A percentile compares a stretch with the other conserved stretches of the same genome.
These are phyloP conservation scores for Enteromius afrohamiltoni DNA, from an alignment of 2,797 vertebrate genomes.

Conservation along the genomic window DNA sequence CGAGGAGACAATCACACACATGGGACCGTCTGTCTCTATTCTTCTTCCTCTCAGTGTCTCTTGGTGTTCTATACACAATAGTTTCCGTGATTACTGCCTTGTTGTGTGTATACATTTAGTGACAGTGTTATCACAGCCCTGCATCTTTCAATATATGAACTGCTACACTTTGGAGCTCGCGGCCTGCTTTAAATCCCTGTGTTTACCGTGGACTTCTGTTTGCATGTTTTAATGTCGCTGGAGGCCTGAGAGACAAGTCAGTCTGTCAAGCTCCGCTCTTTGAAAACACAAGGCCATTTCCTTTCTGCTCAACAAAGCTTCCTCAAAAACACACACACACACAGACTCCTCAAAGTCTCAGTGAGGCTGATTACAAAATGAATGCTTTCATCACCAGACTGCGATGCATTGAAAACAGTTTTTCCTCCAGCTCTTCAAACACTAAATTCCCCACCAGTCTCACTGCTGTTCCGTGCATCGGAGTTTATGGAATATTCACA, in stretches of 20 bases:
- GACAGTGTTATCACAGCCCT: constrained; percentile 66
- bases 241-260: constrained; percentile 66
- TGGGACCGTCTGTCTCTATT: constrained; percentile 32
- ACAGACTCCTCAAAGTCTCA: constrained; percentile 50
- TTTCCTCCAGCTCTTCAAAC: constrained; percentile 33
- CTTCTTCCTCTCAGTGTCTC: constrained; percentile 50
- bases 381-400: constrained; percentile 60
- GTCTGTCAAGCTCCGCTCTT: constrained; percentile 65
- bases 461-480: not conserved
- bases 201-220: constrained; percentile 70
- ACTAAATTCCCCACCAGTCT: constrained; percentile 4
- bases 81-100: constrained; percentile 53
- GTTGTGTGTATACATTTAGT: constrained; percentile 68
- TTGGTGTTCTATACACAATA: constrained; percentile 53
- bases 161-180: constrained; percentile 68
- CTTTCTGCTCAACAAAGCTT: constrained; percentile 64
- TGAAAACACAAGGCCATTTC: constrained; percentile 69
- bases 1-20: constrained; percentile 27
- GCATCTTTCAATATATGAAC: constrained; percentile 74
- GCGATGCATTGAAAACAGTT: constrained; percentile 50
- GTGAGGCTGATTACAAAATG: constrained; percentile 48
- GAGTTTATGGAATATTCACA: not conserved
- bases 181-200: constrained; percentile 68
- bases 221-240: constrained; percentile 67
- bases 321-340: constrained; percentile 44